Percentiles rank a stretch among this genome's conserved stretches.
Conservation (phyloP, 2,888 invertebrate species). For the Holacanthella duospinosa region DNA sequence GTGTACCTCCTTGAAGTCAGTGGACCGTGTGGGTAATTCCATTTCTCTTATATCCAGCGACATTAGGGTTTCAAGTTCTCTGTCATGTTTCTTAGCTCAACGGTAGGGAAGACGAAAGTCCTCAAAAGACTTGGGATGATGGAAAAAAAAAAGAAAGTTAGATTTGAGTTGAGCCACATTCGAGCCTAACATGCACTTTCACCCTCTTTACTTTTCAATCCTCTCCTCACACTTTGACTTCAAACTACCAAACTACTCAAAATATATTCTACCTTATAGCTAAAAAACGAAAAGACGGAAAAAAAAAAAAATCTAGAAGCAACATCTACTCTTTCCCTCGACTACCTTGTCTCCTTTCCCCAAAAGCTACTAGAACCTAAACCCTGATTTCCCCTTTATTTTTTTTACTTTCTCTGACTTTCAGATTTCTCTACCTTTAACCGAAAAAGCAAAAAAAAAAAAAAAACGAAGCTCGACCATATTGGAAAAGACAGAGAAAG, state of each 20-base stretch:
- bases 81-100: background rate
- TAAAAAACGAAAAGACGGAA: background rate
- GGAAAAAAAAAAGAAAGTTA: background rate
- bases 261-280: background rate
- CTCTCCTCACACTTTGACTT: conserved; percentile 2
- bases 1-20: background rate
- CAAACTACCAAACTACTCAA: background rate
- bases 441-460: background rate
- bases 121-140: no score
- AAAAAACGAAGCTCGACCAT: no score
- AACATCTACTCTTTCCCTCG: background rate
- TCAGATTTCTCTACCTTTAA: background rate
- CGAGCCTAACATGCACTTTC: background rate
- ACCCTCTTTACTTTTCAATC: background rate
- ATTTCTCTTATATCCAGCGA: background rate
- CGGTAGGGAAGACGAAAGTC: background rate
- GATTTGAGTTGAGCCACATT: background rate
- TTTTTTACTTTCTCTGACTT: background rate
- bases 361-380: background rate
- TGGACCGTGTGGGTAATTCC: background rate
- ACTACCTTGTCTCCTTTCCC: background rate
- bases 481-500: background rate
- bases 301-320: background rate
- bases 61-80: background rate
- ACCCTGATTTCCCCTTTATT: background rate